Conservation (phyloP, 2,797 vertebrate species). For the Yasuhikotakia modesta region DNA sequence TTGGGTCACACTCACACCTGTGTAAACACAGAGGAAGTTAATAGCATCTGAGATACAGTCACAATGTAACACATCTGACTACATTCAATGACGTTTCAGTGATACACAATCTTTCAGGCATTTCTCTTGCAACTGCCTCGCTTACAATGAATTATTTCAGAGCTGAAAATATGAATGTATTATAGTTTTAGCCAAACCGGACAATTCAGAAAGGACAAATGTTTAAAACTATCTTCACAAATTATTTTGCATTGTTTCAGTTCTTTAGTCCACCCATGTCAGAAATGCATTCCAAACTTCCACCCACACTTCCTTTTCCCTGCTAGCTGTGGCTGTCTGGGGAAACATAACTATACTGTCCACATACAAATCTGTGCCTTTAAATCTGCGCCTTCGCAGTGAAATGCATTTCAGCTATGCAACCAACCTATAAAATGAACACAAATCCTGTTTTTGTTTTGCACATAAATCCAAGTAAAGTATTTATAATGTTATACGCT, state of each 20-base stretch:
- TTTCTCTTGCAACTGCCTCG: no score
- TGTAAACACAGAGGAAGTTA: no score
- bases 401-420: conserved; percentile 27
- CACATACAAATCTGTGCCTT: conserved; percentile 45
- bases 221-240: conserved; percentile 27
- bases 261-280: conserved; percentile 38
- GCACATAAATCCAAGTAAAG: conserved; percentile 17
- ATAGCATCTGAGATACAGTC: no score
- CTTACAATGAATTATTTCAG: background rate
- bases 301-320: conserved; percentile 50
- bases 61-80: no score
- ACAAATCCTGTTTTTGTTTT: conserved; percentile 11
- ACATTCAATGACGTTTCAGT: no score
- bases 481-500: conserved; percentile 28
- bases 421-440: background rate
- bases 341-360: conserved; percentile 25
- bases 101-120: no score
- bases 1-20: no score
- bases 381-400: conserved; percentile 26
- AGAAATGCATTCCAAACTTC: conserved; percentile 50
- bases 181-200: conserved; percentile 23
- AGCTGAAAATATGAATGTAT: conserved; percentile 14
- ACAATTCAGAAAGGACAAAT: conserved; percentile 33
- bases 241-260: conserved; percentile 45
- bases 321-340: conserved; percentile 21